Conservation (phyloP, 92 coral and sea anemone species). For the Blastomussa wellsi region DNA sequence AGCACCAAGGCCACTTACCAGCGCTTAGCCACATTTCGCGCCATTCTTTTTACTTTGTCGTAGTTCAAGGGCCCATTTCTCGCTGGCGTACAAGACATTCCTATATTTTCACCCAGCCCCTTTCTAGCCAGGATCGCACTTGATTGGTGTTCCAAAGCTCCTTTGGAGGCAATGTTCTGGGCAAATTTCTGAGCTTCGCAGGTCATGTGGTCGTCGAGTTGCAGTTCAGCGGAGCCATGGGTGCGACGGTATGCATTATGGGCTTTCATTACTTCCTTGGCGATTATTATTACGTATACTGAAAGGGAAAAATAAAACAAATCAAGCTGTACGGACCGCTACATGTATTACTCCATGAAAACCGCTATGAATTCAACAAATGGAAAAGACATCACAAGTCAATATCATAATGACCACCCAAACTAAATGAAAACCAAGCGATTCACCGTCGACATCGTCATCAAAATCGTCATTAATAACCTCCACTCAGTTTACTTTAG, state of each 20-base stretch:
- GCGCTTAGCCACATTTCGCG: constrained; percentile 61
- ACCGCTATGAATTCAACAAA: too few species aligned
- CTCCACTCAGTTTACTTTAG: not conserved
- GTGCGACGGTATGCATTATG: constrained; percentile 75
- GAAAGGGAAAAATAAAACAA: not conserved
- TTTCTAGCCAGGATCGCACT: constrained; percentile 44
- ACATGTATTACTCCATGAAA: not conserved
- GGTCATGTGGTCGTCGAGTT: constrained; percentile 64
- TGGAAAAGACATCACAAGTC: too few species aligned
- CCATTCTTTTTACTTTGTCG: constrained; percentile 43
- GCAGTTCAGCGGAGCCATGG: constrained; percentile 70
- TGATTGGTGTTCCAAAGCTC: constrained; percentile 69
- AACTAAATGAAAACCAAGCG: not conserved
- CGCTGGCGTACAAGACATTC: constrained; percentile 73
- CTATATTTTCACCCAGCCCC: constrained; percentile 81
- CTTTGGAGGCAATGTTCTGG: constrained; percentile 52
- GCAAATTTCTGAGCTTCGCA: constrained; percentile 75
- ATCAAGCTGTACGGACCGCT: too few species aligned
- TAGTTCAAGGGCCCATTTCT: constrained; percentile 21
- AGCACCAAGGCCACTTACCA: constrained; percentile 64
- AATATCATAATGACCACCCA: not conserved
- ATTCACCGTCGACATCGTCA: too few species aligned
- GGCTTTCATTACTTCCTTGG: constrained; percentile 51
- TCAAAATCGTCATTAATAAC: too few species aligned
- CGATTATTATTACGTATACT: constrained; percentile 23